Evolutionary conservation across 2,113 vertebrate genomes (phyloP).

Genomic region (Spheniscus mendiculus): DNA sequence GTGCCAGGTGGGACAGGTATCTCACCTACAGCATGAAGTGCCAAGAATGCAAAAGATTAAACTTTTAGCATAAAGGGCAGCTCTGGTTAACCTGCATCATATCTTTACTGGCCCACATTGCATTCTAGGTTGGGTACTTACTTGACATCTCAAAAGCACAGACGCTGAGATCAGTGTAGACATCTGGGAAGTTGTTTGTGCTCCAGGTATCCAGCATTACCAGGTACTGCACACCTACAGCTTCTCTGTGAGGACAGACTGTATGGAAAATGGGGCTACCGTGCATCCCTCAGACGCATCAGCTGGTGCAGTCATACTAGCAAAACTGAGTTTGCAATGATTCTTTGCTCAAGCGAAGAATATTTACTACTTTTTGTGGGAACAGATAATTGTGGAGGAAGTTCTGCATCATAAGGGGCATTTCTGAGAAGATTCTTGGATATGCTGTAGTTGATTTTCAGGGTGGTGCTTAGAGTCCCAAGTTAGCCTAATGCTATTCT

Average conservation of each 20-base stretch:
- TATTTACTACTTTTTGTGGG: neutral
- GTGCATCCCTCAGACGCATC: neutral
- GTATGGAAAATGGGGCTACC: neutral
- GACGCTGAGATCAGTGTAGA: neutral
- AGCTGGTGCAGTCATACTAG: neutral
- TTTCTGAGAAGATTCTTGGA: neutral
- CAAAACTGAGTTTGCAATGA: neutral
- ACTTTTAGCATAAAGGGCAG: neutral
- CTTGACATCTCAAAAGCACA: neutral
- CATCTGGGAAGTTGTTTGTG: neutral
- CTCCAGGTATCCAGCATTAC: neutral
- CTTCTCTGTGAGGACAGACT: neutral
- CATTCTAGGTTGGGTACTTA: neutral
- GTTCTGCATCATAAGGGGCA: neutral
- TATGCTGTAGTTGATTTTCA: conserved; percentile 26
- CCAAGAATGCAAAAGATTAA: neutral
- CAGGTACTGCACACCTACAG: neutral
- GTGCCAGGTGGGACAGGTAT: neutral
- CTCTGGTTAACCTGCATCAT: neutral
- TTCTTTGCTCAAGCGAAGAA: neutral
- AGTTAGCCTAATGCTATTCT: neutral
- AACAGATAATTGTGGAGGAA: neutral
- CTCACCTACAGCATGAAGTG: neutral
- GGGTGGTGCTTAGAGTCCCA: neutral
- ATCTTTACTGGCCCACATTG: neutral